A percentile compares a stretch with the other conserved stretches of the same genome.
These are phyloP conservation scores for Poecilus cupreus DNA, from an alignment of 2,888 invertebrate genomes.

Conservation along the genomic window DNA sequence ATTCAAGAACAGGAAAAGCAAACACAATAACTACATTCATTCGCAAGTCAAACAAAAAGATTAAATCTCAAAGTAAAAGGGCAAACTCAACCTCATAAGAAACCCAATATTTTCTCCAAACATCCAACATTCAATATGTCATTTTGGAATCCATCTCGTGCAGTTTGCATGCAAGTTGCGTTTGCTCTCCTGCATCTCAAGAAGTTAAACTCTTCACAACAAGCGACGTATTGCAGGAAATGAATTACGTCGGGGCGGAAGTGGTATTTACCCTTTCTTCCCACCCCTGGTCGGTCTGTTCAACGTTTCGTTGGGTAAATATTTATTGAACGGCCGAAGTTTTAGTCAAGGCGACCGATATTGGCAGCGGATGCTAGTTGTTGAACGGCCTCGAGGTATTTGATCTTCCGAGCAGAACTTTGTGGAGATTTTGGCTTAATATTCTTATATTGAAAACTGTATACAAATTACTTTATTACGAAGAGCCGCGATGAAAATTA, in stretches of 20 bases:
- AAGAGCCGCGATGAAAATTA: no score
- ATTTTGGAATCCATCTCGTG: not conserved
- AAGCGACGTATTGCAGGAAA: constrained; percentile 37
- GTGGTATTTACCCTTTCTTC: constrained; percentile 16
- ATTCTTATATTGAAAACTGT: no score
- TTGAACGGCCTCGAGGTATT: no score
- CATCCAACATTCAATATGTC: not conserved
- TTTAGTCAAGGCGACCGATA: not conserved
- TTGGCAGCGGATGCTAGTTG: not conserved
- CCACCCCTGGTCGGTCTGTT: not conserved
- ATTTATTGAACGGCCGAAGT: not conserved
- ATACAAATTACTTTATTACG: no score
- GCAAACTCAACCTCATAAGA: not conserved
- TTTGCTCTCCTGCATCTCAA: not conserved
- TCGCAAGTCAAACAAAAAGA: not conserved
- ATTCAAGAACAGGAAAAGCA: not conserved
- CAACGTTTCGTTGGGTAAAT: not conserved
- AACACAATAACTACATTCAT: not conserved
- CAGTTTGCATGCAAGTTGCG: not conserved
- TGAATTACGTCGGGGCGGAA: constrained; percentile 33
- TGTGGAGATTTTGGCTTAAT: no score
- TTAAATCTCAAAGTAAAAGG: not conserved
- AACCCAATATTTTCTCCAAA: not conserved
- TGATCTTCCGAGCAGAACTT: no score
- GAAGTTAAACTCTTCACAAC: not conserved